Conservation (phyloP, 2,888 invertebrate genomes). For the Drosophila greeni region DNA sequence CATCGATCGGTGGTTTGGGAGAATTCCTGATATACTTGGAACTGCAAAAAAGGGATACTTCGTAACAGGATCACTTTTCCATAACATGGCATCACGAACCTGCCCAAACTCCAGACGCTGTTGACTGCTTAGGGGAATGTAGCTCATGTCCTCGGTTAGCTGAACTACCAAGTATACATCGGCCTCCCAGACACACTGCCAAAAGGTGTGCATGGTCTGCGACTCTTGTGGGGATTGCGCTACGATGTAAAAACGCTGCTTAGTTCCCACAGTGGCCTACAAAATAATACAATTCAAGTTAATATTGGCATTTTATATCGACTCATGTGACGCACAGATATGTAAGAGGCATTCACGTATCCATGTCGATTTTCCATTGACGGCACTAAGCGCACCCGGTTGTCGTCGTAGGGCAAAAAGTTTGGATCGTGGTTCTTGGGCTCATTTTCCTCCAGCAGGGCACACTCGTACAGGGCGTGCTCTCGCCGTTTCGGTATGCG, state of each 20-base stretch:
- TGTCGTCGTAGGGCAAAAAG: conserved; percentile 92
- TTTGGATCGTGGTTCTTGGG: conserved; percentile 80
- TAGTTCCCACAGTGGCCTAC: conserved; percentile 89
- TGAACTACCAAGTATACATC: conserved; percentile 90
- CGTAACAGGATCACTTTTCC: background rate
- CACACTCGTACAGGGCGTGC: conserved; percentile 85
- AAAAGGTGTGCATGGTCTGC: conserved; percentile 82
- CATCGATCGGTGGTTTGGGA: conserved; percentile 84
- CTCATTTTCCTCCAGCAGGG: conserved; percentile 85
- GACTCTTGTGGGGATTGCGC: conserved; percentile 77
- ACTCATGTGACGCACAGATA: conserved; percentile 82
- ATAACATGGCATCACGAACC: conserved; percentile 77
- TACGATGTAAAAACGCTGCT: conserved; percentile 91
- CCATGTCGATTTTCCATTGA: conserved; percentile 90
- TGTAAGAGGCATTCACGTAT: conserved; percentile 95
- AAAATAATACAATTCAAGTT: conserved; percentile 19
- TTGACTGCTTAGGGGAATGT: conserved; percentile 82
- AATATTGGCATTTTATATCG: background rate
- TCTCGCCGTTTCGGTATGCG: conserved; percentile 87
- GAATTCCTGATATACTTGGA: conserved; percentile 85
- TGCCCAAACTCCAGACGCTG: conserved; percentile 84
- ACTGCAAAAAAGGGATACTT: conserved; percentile 78
- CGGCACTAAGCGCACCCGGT: conserved; percentile 89
- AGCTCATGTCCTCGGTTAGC: conserved; percentile 84
- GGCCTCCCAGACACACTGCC: conserved; percentile 95